A percentile compares a stretch with the other conserved stretches of the same genome.
Evolutionary conservation across 2,888 invertebrate species (phyloP).

Genomic region (Leptopilina myrica): DNA sequence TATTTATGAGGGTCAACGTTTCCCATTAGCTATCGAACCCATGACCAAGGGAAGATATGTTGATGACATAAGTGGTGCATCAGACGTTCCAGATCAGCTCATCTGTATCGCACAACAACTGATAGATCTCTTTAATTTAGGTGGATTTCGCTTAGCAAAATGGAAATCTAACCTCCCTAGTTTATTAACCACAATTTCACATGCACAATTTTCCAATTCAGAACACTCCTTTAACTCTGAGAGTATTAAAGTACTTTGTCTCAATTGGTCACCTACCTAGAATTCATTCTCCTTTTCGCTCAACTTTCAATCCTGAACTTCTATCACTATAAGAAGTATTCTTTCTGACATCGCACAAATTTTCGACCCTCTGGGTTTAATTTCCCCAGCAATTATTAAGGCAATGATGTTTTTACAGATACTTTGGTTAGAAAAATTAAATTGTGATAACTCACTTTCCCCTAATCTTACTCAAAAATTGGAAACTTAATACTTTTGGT

Average conservation of each 20-base stretch:
- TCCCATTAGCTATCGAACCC: conserved; percentile 43
- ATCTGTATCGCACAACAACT: conserved; percentile 32
- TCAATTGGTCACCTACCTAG: not conserved
- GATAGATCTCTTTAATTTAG: conserved; percentile 43
- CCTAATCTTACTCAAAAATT: not conserved
- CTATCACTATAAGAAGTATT: conserved; percentile 38
- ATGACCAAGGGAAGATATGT: conserved; percentile 47
- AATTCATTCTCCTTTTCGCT: conserved; percentile 22
- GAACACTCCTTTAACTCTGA: not conserved
- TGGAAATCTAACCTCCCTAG: conserved; percentile 30
- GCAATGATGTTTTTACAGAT: conserved; percentile 44
- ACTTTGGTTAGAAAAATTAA: conserved; percentile 31
- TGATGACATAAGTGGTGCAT: conserved; percentile 51
- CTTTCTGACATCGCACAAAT: conserved; percentile 45
- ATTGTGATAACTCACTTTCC: conserved; percentile 40
- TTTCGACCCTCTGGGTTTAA: conserved; percentile 46
- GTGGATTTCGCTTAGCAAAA: conserved; percentile 47
- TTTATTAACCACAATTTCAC: not conserved
- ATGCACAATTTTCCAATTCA: not conserved
- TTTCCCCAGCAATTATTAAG: conserved; percentile 40
- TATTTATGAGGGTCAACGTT: conserved; percentile 43
- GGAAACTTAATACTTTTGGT: too few relatives aligned
- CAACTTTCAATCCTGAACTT: not conserved
- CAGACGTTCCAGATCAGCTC: not conserved
- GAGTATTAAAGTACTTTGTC: not conserved